Conservation (phyloP, 2,797 vertebrate genomes). For the Hyperoplus immaculatus region DNA sequence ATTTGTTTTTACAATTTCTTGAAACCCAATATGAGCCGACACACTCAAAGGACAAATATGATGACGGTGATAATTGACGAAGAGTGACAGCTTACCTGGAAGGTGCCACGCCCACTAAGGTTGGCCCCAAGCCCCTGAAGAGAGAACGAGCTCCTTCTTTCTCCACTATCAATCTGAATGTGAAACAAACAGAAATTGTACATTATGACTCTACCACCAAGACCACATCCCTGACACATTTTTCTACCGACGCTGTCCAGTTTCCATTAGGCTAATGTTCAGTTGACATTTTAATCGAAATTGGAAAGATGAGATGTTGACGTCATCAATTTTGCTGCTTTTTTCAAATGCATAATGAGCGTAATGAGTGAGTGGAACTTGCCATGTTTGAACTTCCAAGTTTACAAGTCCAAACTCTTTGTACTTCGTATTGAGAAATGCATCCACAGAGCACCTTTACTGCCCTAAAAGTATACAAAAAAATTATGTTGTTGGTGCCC, state of each 20-base stretch:
- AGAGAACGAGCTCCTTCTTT: constrained; percentile 98
- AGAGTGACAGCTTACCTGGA: constrained; percentile 90
- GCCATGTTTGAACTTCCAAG: no score
- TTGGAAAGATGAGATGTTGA: background rate
- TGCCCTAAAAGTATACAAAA: no score
- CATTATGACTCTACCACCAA: background rate
- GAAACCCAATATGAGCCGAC: background rate
- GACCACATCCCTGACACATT: no score
- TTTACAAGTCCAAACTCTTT: no score
- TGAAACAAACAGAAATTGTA: constrained; percentile 35
- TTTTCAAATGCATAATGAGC: no score
- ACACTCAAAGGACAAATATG: background rate
- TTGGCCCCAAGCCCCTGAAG: constrained; percentile 97
- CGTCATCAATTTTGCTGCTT: no score
- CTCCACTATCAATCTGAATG: constrained; percentile 93
- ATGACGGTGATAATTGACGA: background rate
- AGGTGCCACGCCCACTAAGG: constrained; percentile 96
- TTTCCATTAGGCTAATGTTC: background rate
- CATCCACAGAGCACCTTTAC: no score
- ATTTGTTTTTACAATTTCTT: no score
- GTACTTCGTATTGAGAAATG: no score
- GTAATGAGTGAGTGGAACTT: no score
- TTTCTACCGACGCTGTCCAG: background rate
- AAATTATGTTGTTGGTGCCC: no score
- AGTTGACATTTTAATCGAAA: background rate